Percentiles rank a stretch among this genome's conserved stretches.
Evolutionary conservation across 2,888 invertebrate species (phyloP).

Genomic region (Andrena marginata): DNA sequence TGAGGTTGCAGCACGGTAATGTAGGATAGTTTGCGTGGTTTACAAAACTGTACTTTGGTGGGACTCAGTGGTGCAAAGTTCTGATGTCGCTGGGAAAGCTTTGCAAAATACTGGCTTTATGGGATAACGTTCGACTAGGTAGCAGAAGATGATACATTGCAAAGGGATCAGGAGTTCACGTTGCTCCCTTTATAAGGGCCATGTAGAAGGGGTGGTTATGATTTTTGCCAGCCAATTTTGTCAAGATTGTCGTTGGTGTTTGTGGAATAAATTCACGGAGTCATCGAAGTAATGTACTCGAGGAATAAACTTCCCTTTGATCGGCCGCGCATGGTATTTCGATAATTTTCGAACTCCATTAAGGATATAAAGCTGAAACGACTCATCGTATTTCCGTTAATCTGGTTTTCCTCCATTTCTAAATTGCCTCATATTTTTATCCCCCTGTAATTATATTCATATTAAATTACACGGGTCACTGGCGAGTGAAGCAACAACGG

Average conservation of each 20-base stretch:
- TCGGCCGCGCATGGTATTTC: constrained; percentile 3
- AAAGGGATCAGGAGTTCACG: background rate
- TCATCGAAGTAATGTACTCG: background rate
- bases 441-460: constrained; percentile 24
- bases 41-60: constrained; percentile 10
- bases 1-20: background rate
- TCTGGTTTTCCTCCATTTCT: constrained; percentile 20
- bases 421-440: constrained; percentile 37
- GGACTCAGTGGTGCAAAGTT: background rate
- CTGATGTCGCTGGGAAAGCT: background rate
- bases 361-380: constrained; percentile 3
- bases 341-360: constrained; percentile 36
- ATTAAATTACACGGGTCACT: constrained; percentile 6
- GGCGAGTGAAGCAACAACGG: background rate
- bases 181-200: too few relatives aligned
- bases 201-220: too few relatives aligned
- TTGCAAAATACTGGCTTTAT: background rate
- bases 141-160: background rate
- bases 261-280: background rate
- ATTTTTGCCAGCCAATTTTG: constrained; percentile 2
- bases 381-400: constrained; percentile 15
- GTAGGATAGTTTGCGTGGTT: background rate
- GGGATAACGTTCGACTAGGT: background rate
- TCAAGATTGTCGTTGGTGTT: too few relatives aligned
- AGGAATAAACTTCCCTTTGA: constrained; percentile 18